Evolutionary conservation across 2,888 invertebrate genomes (phyloP), one percentile per base, ranked within the genome.

Genomic region (Frankliniella fusca): DNA sequence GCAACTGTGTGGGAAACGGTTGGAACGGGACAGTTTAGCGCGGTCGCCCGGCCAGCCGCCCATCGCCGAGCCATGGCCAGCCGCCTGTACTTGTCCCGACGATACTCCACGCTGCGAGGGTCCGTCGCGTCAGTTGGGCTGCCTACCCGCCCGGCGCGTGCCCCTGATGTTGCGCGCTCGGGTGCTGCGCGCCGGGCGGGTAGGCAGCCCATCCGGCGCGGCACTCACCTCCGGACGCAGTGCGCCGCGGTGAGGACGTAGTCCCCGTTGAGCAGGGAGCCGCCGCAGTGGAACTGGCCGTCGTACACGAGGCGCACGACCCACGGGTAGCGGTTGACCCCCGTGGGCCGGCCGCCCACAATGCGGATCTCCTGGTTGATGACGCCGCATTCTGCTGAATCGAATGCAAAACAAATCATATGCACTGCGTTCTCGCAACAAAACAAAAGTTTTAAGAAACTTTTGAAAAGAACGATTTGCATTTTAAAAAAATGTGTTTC

Each of bases 221-320:
- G 23, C 3, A 87, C 89, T 87, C 88, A 94, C 94, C 93, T 93
- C 87, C 93, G 90, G 82, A 96, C 93, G 87, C 96, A 96, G 89
- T 96, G 96, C 3, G 96, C 96, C 0, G 96, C 96, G 0, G 96
- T 95, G 82, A 96, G 90, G 83, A 96, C 94, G 87, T 94, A 95
- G 88, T 95, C 94, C 87, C 93, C 93, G 82, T 94, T 94, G 80
- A 96, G 90, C 49, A 96, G 90, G 3, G 95, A 95, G 38, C 93
- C 96, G 0, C 96, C 96, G 86, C 96, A 96, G 87, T 96, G 96
- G 89, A 95, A 96, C 88, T 94, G 94, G 0, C 95, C 95, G 86
- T 96, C 94, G 87, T 96, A 96, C 20, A 96, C 93, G 82, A 96
- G 90, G 80, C 95, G 90, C 5, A 94, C 96, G 88, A 96, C 92